Conservation (phyloP, 2,888 invertebrate species). For the Stenodera caucasica region DNA sequence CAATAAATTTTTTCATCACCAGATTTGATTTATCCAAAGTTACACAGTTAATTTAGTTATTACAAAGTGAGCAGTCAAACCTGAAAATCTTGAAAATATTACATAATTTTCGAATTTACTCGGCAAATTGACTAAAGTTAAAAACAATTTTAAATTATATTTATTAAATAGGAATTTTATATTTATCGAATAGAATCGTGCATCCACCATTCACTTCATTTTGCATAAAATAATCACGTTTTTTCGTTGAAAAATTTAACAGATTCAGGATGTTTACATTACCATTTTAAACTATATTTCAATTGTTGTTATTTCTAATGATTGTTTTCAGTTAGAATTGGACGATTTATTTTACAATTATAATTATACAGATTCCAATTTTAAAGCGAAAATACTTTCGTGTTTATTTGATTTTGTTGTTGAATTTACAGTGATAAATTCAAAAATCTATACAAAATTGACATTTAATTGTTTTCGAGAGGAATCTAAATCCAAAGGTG, state of each 20-base stretch:
- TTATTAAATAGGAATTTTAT: no score
- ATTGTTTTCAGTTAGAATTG: not conserved
- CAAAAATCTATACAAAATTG: not conserved
- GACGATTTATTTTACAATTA: not conserved
- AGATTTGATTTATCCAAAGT: constrained; percentile 1
- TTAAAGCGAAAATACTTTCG: not conserved
- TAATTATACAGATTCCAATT: not conserved
- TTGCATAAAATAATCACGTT: not conserved
- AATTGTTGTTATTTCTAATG: not conserved
- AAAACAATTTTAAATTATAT: no score
- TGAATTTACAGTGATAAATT: not conserved
- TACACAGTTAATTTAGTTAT: constrained; percentile 1
- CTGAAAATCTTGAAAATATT: constrained; percentile 21
- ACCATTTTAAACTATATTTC: not conserved
- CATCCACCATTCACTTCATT: not conserved
- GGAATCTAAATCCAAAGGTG: no score
- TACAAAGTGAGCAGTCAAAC: not conserved
- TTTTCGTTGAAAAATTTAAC: no score
- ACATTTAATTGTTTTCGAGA: not conserved
- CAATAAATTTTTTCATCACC: no score
- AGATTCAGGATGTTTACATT: constrained; percentile 4
- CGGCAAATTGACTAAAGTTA: no score
- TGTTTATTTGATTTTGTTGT: not conserved
- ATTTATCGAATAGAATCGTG: not conserved
- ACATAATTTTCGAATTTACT: constrained; percentile 7